Percentiles rank a stretch among this genome's conserved stretches.
Conservation (phyloP, 2,113 vertebrate genomes). For the Argyrosomus japonicus region DNA sequence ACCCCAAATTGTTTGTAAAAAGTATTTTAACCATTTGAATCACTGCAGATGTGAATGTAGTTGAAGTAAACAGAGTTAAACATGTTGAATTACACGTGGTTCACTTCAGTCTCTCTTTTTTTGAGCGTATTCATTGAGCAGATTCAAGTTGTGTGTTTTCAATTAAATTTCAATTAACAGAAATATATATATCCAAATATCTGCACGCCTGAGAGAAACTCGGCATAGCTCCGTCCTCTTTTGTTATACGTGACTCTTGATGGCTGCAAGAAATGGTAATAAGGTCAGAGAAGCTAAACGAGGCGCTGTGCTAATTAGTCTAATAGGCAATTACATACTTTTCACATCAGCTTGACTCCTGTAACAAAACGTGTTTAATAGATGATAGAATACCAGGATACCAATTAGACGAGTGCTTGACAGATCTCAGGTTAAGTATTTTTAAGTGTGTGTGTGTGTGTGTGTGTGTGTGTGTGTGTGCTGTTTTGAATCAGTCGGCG, state of each 20-base stretch:
- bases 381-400: conserved; percentile 7
- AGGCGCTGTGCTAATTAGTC: conserved; percentile 65
- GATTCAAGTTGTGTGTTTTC: too few species aligned
- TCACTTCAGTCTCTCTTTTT: too few species aligned
- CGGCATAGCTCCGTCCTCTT: not conserved
- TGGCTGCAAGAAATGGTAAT: conserved; percentile 42
- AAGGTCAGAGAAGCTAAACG: conserved; percentile 66
- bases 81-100: too few species aligned
- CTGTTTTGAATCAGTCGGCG: not conserved
- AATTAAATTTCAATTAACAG: not conserved
- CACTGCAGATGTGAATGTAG: too few species aligned
- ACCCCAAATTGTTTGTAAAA: too few species aligned
- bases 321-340: conserved; percentile 56
- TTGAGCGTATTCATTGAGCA: too few species aligned
- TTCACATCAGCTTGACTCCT: conserved; percentile 43
- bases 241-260: not conserved
- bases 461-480: not conserved
- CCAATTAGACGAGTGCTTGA: not conserved
- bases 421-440: conserved; percentile 11
- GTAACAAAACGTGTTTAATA: conserved; percentile 19
- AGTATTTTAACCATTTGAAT: too few species aligned
- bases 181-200: not conserved
- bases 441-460: not conserved
- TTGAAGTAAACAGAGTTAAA: too few species aligned
- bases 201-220: not conserved